Conservation (phyloP, 92 coral and sea anemone species). For the Palythoa heliodiscus region DNA sequence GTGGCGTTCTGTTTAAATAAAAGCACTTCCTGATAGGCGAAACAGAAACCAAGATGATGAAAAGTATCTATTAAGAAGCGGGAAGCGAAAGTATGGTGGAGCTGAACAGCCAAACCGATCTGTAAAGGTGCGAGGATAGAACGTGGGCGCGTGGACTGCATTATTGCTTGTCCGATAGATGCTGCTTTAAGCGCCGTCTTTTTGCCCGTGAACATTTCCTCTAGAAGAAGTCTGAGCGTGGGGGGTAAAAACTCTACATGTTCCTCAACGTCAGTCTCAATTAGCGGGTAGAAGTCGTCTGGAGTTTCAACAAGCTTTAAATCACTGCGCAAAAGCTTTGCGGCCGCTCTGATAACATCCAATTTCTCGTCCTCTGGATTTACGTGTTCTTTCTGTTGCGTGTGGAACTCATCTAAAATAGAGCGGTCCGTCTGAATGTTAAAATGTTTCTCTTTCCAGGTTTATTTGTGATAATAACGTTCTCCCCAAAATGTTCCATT, state of each 20-base stretch:
- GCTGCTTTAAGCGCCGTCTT: neutral
- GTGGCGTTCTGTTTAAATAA: slow-evolving; percentile 51
- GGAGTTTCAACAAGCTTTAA: neutral
- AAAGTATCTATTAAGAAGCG: slow-evolving; percentile 57
- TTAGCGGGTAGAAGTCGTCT: neutral
- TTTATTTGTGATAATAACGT: no score
- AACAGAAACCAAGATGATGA: slow-evolving; percentile 56
- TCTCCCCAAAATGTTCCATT: neutral
- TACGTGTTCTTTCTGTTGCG: neutral
- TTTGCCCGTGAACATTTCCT: neutral
- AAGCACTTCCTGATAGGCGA: slow-evolving; percentile 61
- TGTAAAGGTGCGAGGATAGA: slow-evolving; percentile 50
- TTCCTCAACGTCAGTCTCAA: neutral
- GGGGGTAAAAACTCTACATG: neutral
- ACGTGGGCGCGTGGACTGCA: slow-evolving; percentile 6
- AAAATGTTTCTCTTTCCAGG: neutral
- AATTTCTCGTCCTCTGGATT: neutral
- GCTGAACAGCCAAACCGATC: slow-evolving; percentile 62
- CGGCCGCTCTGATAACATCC: slow-evolving; percentile 2
- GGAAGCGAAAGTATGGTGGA: slow-evolving; percentile 60
- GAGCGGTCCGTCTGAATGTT: no score
- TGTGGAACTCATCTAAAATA: no score
- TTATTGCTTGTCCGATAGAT: neutral
- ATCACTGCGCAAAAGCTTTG: neutral
- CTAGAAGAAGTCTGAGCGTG: slow-evolving; percentile 5